Evolutionary conservation across 64 coral and sea anemone species (phyloP).

Genomic region (Exaiptasia diaphana): DNA sequence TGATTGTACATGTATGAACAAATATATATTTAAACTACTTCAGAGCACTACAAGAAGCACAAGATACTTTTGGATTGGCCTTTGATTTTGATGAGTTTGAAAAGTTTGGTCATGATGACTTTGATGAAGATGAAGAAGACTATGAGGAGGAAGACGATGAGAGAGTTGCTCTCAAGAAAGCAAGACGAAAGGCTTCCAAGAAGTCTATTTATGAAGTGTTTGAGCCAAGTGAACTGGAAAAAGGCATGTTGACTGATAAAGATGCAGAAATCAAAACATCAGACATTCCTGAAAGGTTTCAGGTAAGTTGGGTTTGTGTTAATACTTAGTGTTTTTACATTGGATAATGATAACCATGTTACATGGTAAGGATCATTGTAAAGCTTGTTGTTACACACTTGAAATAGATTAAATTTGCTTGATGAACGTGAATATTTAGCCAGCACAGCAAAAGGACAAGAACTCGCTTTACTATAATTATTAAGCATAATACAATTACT

Average conservation of each 20-base stretch:
- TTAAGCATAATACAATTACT: too few species aligned
- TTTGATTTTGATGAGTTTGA: slow-evolving; percentile 99
- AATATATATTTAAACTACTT: not conserved
- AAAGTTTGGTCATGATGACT: slow-evolving; percentile 81
- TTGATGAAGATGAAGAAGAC: slow-evolving; percentile 75
- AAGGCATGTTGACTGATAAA: slow-evolving; percentile 83
- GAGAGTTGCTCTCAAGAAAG: slow-evolving; percentile 35
- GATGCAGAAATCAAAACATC: slow-evolving; percentile 80
- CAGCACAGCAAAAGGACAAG: too few species aligned
- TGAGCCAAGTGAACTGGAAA: slow-evolving; percentile 99
- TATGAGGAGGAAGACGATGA: slow-evolving; percentile 87
- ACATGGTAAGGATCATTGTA: too few species aligned
- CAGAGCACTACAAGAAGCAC: slow-evolving; percentile 93
- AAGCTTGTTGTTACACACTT: too few species aligned
- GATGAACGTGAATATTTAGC: too few species aligned
- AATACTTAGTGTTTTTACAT: too few species aligned
- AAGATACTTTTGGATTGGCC: slow-evolving; percentile 99
- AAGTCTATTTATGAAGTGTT: slow-evolving; percentile 95
- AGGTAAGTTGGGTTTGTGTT: slow-evolving; percentile 43
- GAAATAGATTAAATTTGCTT: too few species aligned
- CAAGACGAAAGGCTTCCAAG: slow-evolving; percentile 75
- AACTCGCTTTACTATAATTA: too few species aligned
- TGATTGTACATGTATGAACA: too few species aligned
- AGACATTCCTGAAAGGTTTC: slow-evolving; percentile 92
- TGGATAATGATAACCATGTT: too few species aligned